These are phyloP conservation scores for Caenorhabditis tropicalis DNA, from an alignment of 1,140 invertebrate genomes.

Conservation along the genomic window DNA sequence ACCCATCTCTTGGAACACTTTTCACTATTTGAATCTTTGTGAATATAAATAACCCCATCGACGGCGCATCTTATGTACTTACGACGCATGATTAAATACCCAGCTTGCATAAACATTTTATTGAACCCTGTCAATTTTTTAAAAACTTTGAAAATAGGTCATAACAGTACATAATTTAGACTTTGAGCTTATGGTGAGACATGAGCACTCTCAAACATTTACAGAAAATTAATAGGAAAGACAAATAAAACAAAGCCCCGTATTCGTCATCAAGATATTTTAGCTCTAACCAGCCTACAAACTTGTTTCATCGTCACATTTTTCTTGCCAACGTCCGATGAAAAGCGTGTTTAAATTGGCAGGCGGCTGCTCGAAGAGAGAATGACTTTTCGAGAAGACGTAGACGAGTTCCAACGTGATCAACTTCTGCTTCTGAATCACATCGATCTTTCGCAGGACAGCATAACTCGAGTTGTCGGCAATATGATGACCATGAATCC, in stretches of 20 bases:
- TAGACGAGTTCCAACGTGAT: conserved; percentile 6
- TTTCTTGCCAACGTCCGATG: conserved; percentile 5
- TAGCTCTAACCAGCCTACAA: conserved; percentile 37
- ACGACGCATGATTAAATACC: not conserved
- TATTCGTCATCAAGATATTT: conserved; percentile 14
- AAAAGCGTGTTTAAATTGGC: conserved; percentile 5
- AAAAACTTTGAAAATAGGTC: not conserved
- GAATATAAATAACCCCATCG: not conserved
- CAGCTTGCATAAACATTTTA: not conserved
- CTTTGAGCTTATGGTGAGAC: not conserved
- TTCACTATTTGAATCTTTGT: not conserved
- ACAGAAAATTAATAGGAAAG: conserved; percentile 11
- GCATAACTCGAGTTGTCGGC: not conserved
- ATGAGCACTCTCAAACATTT: conserved; percentile 28
- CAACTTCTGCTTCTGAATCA: conserved; percentile 10
- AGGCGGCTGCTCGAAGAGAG: conserved; percentile 3
- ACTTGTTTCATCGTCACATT: not conserved
- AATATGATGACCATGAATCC: conserved; percentile 5
- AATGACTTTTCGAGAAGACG: conserved; percentile 30
- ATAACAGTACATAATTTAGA: not conserved
- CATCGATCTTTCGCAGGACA: conserved; percentile 23
- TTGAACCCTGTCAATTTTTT: conserved; percentile 13
- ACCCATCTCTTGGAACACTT: not conserved
- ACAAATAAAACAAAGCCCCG: conserved; percentile 12
- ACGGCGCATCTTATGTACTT: not conserved